Base-by-base conservation (phyloP, 2,113 vertebrate genomes). In the Boleophthalmus pectinirostris region DNA sequence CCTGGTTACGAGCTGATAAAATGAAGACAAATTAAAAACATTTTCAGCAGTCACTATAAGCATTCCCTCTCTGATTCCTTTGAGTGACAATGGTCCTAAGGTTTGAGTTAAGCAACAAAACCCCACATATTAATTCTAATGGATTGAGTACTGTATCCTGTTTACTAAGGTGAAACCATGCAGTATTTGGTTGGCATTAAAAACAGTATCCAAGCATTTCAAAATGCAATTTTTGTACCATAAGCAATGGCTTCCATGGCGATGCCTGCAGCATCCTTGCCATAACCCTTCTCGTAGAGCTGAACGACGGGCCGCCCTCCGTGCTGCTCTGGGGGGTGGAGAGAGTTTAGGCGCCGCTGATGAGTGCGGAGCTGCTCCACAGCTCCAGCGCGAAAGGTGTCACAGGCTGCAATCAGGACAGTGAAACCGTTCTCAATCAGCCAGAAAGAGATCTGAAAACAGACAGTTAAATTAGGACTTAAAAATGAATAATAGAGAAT, bases 361-460 rank as follows among this genome's bases (percentile, higher is more conserved):
- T 99, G 98, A 0, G 96, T 99, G 16, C 97, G 96, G 56, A 99
- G 95, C 92, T 99, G 98, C 88, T 99, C 98, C 83, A 99, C 98
- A 0, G 98, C 98, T 0, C 98, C 98, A 0, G 98, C 96, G 0
- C 98, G 96, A 87, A 99, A 99, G 0, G 98, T 99, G 89, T 99
- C 98, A 0, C 98, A 99, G 61, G 98, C 98, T 0, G 98, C 98
- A 0, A 99, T 98, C 75, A 99, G 95, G 72, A 99, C 98, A 0
- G 94, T 95, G 92, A 97, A 98, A 21, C 96, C 95, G 0, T 99
- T 99, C 91, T 99, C 98, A 0, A 99, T 95, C 60, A 99, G 94
- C 97, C 98, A 99, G 89, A 94, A 99, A 0, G 96, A 97, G 89
- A 99, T 98, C 98, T 99, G 90, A 0, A 35, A 21, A 56, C 7